Base-by-base conservation (phyloP, 2,113 vertebrate species). In the Gallinago media region DNA sequence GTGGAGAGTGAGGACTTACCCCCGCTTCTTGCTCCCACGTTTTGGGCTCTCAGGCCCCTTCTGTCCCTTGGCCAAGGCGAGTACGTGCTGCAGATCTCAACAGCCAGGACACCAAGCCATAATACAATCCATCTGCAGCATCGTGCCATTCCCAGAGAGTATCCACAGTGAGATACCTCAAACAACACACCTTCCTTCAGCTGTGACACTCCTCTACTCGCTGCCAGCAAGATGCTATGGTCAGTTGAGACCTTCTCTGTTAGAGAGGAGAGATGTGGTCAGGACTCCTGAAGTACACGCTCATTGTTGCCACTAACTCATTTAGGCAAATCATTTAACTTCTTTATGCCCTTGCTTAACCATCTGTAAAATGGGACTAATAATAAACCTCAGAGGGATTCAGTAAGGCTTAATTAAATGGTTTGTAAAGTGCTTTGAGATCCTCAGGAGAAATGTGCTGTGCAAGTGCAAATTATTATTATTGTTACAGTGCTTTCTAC, bases 341-440 rank as follows among this genome's bases (percentile, higher is more conserved):
- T 97, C 95, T 95, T 96, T 95, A 94, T 91, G 96, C 95, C 95
- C 94, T 89, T 96, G 94, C 88, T 94, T 96, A 96, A 96, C 94
- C 94, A 96, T 95, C 96, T 97, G 96, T 95, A 96, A 97, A 97
- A 96, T 82, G 91, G 94, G 96, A 95, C 95, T 96, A 95, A 96
- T 95, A 94, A 95, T 89, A 95, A 95, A 95, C 92, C 95, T 94
- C 96, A 34, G 80, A 96, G 96, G 95, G 91, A 94, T 95, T 97
- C 88, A 93, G 80, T 84, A 89, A 96, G 83, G 90, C 95, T 96
- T 97, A 97, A 97, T 95, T 96, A 97, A 97, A 96, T 92, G 88
- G 93, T 96, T 97, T 96, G 92, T 92, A 95, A 96, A 95, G 94
- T 96, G 94, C 96, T 96, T 96, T 92, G 92, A 96, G 95, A 97